phyloP scores from a whole-genome alignment of 2,888 invertebrate species.

The Trichacis sp. region DNA sequence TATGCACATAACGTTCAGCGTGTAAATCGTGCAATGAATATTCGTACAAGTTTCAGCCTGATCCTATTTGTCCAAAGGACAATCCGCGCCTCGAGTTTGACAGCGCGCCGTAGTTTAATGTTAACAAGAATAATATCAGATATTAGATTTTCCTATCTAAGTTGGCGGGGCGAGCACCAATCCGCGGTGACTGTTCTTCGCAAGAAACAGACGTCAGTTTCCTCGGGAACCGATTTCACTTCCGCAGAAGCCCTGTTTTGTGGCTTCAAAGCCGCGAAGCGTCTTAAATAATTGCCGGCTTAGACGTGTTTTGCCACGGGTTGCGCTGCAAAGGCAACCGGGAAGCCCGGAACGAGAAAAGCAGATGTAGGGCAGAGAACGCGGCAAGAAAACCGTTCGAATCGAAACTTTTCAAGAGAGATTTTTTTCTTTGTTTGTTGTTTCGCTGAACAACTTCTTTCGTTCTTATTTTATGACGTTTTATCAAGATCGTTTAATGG shows the following conservation, averaged over 20 bases:
- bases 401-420: slow-evolving; percentile 3
- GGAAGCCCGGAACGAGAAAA: slow-evolving; percentile 15
- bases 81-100: slow-evolving; percentile 40
- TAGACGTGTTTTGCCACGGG: slow-evolving; percentile 48
- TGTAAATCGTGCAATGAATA: slow-evolving; percentile 45
- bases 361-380: background rate
- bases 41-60: slow-evolving; percentile 40
- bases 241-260: slow-evolving; percentile 49
- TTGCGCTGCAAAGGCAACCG: slow-evolving; percentile 26
- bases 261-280: slow-evolving; percentile 46
- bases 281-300: slow-evolving; percentile 57
- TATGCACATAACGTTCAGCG: slow-evolving; percentile 41
- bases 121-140: slow-evolving; percentile 45
- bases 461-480: too few relatives aligned
- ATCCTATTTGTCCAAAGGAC: slow-evolving; percentile 43
- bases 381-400: background rate
- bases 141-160: slow-evolving; percentile 42
- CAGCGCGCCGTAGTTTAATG: slow-evolving; percentile 38
- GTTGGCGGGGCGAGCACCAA: slow-evolving; percentile 15
- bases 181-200: slow-evolving; percentile 17
- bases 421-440: background rate
- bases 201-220: slow-evolving; percentile 54
- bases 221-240: slow-evolving; percentile 45
- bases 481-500: too few relatives aligned
- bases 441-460: too few relatives aligned